A percentile compares a stretch with the other conserved stretches of the same genome.
Conservation (phyloP, 2,113 vertebrate genomes). For the Halcyon malimbica region DNA sequence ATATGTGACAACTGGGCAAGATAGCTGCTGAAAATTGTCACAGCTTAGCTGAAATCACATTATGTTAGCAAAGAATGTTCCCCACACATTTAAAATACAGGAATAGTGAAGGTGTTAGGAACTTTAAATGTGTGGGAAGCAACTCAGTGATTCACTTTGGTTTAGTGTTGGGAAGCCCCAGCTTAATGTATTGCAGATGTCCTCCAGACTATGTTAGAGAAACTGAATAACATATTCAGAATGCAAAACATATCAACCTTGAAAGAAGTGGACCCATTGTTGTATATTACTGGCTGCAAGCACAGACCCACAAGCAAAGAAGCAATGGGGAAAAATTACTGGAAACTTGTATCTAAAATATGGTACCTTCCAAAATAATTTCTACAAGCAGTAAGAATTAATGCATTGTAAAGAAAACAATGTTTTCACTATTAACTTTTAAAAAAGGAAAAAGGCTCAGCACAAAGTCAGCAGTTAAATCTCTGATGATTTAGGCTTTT, state of each 20-base stretch:
- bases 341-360: conserved; percentile 70
- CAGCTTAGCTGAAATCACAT: background rate
- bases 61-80: background rate
- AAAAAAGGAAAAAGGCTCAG: background rate
- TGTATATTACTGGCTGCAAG: conserved; percentile 13
- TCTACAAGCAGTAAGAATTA: conserved; percentile 64
- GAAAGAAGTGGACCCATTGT: conserved; percentile 46
- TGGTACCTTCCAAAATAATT: conserved; percentile 66
- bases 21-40: background rate
- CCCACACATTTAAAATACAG: conserved; percentile 6
- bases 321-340: conserved; percentile 64
- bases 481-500: conserved; percentile 19
- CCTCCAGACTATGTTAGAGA: conserved; percentile 21
- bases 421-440: conserved; percentile 52
- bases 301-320: conserved; percentile 21
- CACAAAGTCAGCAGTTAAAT: conserved; percentile 39
- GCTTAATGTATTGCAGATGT: background rate
- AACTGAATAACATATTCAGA: background rate
- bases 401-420: conserved; percentile 63
- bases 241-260: background rate
- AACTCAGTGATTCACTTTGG: background rate
- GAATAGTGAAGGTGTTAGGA: conserved; percentile 49
- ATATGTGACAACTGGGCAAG: background rate
- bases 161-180: background rate
- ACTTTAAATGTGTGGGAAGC: background rate